Base-by-base conservation (phyloP, 2,797 vertebrate genomes). In the Silurus lanzhouensis region DNA sequence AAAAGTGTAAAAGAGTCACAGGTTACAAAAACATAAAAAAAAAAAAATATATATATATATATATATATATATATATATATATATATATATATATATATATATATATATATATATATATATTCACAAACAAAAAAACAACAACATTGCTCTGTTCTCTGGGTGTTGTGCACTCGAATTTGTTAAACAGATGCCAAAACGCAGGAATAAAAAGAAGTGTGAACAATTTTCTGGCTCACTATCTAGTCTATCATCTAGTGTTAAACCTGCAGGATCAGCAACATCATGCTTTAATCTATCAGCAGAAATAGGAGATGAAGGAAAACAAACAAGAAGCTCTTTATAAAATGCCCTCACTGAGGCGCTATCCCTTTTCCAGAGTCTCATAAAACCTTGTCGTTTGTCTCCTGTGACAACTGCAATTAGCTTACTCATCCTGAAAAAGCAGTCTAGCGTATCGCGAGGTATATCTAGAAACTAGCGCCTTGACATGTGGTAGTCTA, bases 201-300 rank as follows among this genome's bases (percentile, higher is more conserved):
- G 20, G 31, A 44, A 58, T 38, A 19, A 13, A 75, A 75, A 25
- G 46, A 74, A 25, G 71, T 58, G 15, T 31, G 8, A 25, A 57
- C 8, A 20, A 52, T 57, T 52, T 17, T 76, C 25, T 58, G 25
- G 52, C 25, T 76, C 15, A 76, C 52, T 38, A 38, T 38, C 38
- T 38, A 38, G 38, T 38, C 38, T 38, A 76, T 76, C 25, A 27
- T 76, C 52, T 76, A 63, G 20, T 79, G 76, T 19, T 79, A 61
- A 61, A 79, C 31, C 76, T 61, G 58, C 31, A 63, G 31, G 27
- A 78, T 61, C 57, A 78, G 58, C 75, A 78, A 61, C 10, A 78
- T 78, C 58, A 78, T 27, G 57, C 10, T 78, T 12, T 44, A 78
- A 78, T 78, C 31, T 27, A 38, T 77, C 57, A 38, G 17, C 27